phyloP scores from a whole-genome alignment of 2,113 vertebrate species.

The Ahaetulla prasina region DNA sequence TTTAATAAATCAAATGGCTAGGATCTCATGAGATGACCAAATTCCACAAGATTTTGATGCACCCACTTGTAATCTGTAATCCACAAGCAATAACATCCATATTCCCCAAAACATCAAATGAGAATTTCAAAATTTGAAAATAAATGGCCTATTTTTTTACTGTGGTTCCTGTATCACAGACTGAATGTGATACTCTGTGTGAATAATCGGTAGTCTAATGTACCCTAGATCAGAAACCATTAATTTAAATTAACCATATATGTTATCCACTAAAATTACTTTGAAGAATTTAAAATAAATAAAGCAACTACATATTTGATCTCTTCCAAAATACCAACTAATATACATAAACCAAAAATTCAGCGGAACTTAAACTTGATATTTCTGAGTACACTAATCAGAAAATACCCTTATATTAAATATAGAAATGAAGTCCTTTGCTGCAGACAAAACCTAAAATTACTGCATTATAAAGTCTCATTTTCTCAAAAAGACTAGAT shows the following conservation, averaged over 20 bases:
- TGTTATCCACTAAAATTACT: background rate
- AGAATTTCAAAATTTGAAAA: background rate
- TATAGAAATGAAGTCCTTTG: background rate
- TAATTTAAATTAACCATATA: background rate
- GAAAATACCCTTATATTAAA: constrained; percentile 18
- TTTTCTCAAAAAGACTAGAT: constrained; percentile 14
- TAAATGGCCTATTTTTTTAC: background rate
- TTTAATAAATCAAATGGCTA: background rate
- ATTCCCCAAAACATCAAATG: background rate
- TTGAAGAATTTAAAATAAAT: background rate
- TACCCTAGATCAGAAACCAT: background rate
- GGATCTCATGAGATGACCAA: background rate
- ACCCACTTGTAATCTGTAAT: background rate
- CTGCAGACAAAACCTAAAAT: constrained; percentile 19
- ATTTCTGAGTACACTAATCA: background rate
- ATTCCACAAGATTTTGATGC: background rate
- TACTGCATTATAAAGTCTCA: constrained; percentile 24
- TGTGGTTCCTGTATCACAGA: background rate
- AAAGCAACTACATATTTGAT: background rate
- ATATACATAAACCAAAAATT: background rate
- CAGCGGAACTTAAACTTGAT: background rate
- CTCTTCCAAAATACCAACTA: background rate
- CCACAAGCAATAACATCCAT: background rate
- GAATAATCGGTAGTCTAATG: background rate
- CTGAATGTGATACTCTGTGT: background rate